Base-by-base conservation (phyloP, 2,888 invertebrate genomes). In the Drosophila recens region DNA sequence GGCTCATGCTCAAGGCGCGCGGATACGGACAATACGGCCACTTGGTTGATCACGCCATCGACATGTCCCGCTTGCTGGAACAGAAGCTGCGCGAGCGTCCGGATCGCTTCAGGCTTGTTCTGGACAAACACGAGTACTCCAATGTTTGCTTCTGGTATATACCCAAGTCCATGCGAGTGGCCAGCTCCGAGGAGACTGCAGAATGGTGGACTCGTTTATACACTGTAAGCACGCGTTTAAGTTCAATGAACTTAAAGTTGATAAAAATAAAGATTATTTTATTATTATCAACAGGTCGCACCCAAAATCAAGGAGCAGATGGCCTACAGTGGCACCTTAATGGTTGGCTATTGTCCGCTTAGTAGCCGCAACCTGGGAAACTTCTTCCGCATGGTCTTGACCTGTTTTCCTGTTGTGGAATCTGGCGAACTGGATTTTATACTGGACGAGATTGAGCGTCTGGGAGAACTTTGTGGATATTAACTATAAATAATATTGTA, bases 141-240 rank as follows among this genome's bases (percentile, higher is more conserved):
- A 98, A 97, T 90, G 95, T 98, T 1, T 98, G 97, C 91, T 98
- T 98, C 92, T 98, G 98, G 98, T 98, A 96, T 91, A 94, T 97
- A 66, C 94, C 96, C 0, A 93, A 82, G 42, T 92, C 91, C n/a
- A 93, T 95, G 80, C 75, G 92, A 27, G 84, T 95, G 53, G 65
- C 88, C 10, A 72, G 69, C 20, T 70, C 76, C 10, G 62, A 75
- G 34, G 94, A 94, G 82, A 82, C 70, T 0, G 85, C 91, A 0
- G 92, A 93, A 3, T 95, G 95, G 95, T 94, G 93, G 92, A 71
- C 91, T 0, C 92, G 93, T 70, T 66, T 95, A 17, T 93, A 93
- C 80, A 90, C 88, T 67, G 92, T 93, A 83, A 58, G 54, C 46
- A 9, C 13, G 0, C 4, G 11, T 15, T 8, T 2, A 1, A 42